Conservation (phyloP, 2,113 vertebrate genomes). For the Heteronetta atricapilla region DNA sequence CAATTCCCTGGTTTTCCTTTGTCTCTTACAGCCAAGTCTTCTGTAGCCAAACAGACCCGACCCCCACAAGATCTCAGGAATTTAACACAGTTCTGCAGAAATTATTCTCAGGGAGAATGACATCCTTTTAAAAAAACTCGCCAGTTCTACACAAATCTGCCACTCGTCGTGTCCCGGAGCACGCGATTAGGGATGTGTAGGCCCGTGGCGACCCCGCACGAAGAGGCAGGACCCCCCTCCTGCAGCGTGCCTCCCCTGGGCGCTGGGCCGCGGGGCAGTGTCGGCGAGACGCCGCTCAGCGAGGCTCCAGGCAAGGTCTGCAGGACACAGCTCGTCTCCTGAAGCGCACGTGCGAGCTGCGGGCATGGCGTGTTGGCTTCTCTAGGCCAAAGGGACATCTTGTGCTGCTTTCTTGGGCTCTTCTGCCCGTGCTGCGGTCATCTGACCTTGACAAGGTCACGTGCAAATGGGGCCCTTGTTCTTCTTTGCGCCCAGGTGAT, state of each 20-base stretch:
- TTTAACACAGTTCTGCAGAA: neutral
- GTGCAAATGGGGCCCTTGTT: neutral
- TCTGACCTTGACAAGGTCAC: neutral
- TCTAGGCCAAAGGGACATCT: accelerated
- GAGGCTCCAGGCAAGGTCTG: neutral
- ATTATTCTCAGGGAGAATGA: neutral
- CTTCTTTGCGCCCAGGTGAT: neutral
- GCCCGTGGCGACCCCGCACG: neutral
- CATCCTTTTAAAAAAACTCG: neutral
- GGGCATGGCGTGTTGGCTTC: neutral
- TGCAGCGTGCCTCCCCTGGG: too few relatives aligned
- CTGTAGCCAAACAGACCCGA: neutral
- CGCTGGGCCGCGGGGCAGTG: neutral
- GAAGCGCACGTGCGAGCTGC: accelerated
- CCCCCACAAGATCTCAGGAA: neutral
- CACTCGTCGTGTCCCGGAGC: neutral
- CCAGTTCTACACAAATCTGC: neutral
- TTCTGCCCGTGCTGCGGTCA: accelerated
- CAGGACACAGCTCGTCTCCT: neutral
- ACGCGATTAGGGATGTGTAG: neutral
- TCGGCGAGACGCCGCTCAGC: neutral
- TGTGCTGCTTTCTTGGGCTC: neutral
- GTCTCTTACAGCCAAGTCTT: neutral
- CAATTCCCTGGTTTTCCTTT: neutral
- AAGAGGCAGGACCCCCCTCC: neutral